Evolutionary conservation across 2,888 invertebrate species (phyloP).

Genomic region (Chalcis sispes): DNA sequence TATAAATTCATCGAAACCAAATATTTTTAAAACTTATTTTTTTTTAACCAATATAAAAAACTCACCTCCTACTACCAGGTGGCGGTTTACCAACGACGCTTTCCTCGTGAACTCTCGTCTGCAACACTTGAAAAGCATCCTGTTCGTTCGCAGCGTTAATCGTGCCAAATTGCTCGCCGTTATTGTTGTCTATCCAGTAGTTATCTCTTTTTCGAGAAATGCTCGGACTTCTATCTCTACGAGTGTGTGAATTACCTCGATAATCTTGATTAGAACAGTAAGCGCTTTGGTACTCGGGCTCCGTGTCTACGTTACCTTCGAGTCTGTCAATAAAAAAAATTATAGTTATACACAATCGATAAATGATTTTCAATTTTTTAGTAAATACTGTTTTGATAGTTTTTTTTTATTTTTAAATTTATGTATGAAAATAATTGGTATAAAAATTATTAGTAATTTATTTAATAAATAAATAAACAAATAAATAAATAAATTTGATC

Average conservation of each 20-base stretch:
- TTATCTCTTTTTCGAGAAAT: slow-evolving; percentile 65
- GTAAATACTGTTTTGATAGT: background rate
- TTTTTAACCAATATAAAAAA: too few relatives aligned
- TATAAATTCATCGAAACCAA: too few relatives aligned
- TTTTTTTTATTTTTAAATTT: background rate
- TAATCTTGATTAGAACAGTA: slow-evolving; percentile 61
- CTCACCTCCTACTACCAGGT: slow-evolving; percentile 67
- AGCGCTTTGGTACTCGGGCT: slow-evolving; percentile 77
- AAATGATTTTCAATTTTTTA: background rate
- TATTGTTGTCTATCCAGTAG: slow-evolving; percentile 69
- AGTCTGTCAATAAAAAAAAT: slow-evolving; percentile 57
- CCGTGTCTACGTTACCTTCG: slow-evolving; percentile 73
- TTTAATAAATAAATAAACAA: background rate
- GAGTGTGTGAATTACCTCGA: slow-evolving; percentile 59
- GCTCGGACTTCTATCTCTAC: slow-evolving; percentile 67
- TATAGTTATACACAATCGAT: background rate
- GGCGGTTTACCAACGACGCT: slow-evolving; percentile 70
- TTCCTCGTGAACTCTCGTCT: slow-evolving; percentile 69
- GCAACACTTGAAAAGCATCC: slow-evolving; percentile 70
- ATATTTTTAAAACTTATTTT: too few relatives aligned
- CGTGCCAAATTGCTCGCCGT: slow-evolving; percentile 66
- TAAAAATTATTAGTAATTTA: background rate
- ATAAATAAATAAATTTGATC: background rate
- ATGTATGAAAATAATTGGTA: too few relatives aligned
- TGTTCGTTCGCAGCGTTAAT: slow-evolving; percentile 67